Conservation (phyloP, 2,113 vertebrate species). For the Larimichthys crocea region DNA sequence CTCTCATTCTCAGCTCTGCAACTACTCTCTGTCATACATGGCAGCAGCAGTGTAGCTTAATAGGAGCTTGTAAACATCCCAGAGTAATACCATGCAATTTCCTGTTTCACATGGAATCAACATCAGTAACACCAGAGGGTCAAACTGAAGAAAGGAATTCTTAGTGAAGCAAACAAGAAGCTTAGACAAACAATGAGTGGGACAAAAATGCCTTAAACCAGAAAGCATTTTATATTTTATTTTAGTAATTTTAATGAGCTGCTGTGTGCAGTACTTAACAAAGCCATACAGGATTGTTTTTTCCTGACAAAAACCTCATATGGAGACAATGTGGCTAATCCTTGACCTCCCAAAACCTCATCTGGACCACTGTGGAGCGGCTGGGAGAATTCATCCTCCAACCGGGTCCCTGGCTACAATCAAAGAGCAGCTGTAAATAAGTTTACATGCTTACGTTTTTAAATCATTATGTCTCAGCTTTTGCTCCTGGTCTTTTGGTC, state of each 20-base stretch:
- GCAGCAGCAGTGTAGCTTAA: slow-evolving; percentile 25
- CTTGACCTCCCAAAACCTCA: neutral
- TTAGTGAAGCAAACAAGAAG: slow-evolving; percentile 49
- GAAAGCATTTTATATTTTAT: neutral
- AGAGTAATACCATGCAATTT: slow-evolving; percentile 58
- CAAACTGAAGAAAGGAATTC: slow-evolving; percentile 24
- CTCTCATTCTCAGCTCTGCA: slow-evolving; percentile 5
- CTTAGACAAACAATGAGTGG: slow-evolving; percentile 27
- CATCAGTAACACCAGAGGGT: slow-evolving; percentile 47
- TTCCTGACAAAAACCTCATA: neutral
- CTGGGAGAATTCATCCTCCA: neutral
- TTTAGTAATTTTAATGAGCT: neutral
- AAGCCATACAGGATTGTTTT: neutral
- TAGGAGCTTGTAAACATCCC: slow-evolving; percentile 44
- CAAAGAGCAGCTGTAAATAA: neutral
- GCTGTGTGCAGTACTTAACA: neutral
- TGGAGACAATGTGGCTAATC: neutral
- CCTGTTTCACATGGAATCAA: slow-evolving; percentile 66
- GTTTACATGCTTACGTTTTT: neutral
- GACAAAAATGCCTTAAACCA: slow-evolving; percentile 8
- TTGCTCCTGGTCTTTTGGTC: neutral
- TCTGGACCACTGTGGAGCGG: neutral
- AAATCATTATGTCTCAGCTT: neutral
- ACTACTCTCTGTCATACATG: neutral
- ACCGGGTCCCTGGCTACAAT: neutral